A percentile compares a stretch with the other conserved stretches of the same genome.
Conservation (phyloP, 2,797 vertebrate genomes). For the Masticophis lateralis region DNA sequence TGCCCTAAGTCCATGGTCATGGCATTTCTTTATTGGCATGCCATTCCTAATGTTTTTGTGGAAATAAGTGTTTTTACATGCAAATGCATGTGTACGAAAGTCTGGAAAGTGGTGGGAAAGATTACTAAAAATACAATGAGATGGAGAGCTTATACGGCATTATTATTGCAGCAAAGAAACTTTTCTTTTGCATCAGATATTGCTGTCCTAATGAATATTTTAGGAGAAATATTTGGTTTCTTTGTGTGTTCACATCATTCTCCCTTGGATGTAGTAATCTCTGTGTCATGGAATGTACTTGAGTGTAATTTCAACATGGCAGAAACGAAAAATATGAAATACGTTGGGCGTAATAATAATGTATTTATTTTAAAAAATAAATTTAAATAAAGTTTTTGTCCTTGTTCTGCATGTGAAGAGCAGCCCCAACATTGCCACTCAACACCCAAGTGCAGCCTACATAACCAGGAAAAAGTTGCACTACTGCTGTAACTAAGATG, state of each 20-base stretch:
- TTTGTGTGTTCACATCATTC: not conserved
- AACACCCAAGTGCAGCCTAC: not conserved
- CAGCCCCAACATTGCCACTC: not conserved
- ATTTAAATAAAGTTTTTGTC: not conserved
- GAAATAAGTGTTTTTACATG: not conserved
- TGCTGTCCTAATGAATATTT: not conserved
- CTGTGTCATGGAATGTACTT: not conserved
- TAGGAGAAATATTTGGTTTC: not conserved
- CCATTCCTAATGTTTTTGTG: not conserved
- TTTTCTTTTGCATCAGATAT: not conserved
- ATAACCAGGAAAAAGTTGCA: not conserved
- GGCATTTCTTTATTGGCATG: not conserved
- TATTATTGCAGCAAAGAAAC: not conserved
- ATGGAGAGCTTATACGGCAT: not conserved
- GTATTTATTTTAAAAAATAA: not conserved
- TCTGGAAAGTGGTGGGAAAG: not conserved
- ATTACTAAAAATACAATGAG: not conserved
- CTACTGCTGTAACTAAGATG: not conserved
- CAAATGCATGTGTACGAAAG: not conserved
- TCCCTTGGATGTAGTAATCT: not conserved
- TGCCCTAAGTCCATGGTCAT: not conserved
- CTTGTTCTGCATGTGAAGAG: not conserved
- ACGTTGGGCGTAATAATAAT: not conserved
- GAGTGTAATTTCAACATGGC: not conserved
- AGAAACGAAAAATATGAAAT: not conserved